Evolutionary conservation across 2,113 vertebrate genomes (phyloP).

Genomic region (Nerophis ophidion): DNA sequence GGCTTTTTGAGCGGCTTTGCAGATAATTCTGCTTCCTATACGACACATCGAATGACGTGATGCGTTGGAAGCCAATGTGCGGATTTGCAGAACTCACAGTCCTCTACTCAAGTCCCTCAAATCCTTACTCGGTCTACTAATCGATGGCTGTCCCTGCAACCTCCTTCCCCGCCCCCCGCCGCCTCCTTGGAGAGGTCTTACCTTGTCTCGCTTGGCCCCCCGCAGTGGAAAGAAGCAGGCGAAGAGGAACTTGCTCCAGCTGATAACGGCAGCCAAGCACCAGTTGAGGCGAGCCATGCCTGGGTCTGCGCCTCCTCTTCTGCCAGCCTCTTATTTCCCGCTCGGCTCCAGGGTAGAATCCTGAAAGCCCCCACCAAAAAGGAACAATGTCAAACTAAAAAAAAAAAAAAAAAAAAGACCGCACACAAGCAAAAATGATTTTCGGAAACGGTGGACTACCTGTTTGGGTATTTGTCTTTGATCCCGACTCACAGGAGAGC

Average conservation of each 20-base stretch:
- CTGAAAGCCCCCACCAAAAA: slow-evolving; percentile 29
- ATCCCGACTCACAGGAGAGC: slow-evolving; percentile 43
- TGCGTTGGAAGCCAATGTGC: slow-evolving; percentile 13
- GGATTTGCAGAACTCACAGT: slow-evolving; percentile 18
- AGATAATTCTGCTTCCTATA: neutral
- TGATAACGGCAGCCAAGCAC: slow-evolving; percentile 82
- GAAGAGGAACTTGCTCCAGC: slow-evolving; percentile 85
- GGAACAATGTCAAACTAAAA: slow-evolving; percentile 14
- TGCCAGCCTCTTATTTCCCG: slow-evolving; percentile 53
- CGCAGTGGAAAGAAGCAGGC: slow-evolving; percentile 80
- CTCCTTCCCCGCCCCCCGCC: neutral
- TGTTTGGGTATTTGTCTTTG: slow-evolving; percentile 50
- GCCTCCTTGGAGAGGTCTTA: slow-evolving; percentile 49
- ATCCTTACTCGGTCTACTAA: slow-evolving; percentile 8
- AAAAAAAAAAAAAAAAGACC: slow-evolving; percentile 15
- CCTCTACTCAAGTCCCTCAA: slow-evolving; percentile 13
- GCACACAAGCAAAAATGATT: slow-evolving; percentile 5
- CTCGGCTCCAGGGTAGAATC: slow-evolving; percentile 41
- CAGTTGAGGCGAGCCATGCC: slow-evolving; percentile 81
- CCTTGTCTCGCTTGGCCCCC: slow-evolving; percentile 68
- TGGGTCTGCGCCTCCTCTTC: slow-evolving; percentile 50
- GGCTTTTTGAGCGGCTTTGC: slow-evolving; percentile 23
- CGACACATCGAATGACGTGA: neutral
- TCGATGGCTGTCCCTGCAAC: neutral
- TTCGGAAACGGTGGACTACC: slow-evolving; percentile 26